Base-by-base conservation (phyloP, 2,113 vertebrate species). In the Aegotheles bennettii region DNA sequence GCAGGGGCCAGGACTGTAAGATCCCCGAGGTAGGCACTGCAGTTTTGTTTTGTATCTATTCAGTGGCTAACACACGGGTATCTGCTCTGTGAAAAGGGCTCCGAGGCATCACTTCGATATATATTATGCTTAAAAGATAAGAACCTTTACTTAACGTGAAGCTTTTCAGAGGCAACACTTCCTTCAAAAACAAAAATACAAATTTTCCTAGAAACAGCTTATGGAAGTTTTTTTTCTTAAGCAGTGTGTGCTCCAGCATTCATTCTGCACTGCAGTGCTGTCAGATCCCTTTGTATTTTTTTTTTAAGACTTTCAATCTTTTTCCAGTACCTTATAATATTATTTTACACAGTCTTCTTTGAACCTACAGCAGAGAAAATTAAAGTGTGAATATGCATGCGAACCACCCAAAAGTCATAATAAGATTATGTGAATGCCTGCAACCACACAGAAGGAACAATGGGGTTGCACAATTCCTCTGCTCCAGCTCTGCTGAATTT, bases 391-490 rank as follows among this genome's bases (percentile, higher is more conserved):
- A 82, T 65, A 89, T 24, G 43, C 64, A 91, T 17, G 42, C 0
- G 21, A 53, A 74, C 68, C 89, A 84, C 94, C 85, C 84, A 68
- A 93, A 84, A 88, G 79, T 76, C 76, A 75, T 93, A 95, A 90
- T 81, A 71, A 94, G 95, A 89, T 93, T 95, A 89, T 84, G 26
- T 23, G 74, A 93, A 53, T 38, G 79, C 88, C 71, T 96, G 88
- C 71, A 96, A 95, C 94, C 89, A 94, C 70, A 59, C 70, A 56
- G 89, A 70, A 79, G 89, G 67, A 96, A 96, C 94, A 96, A 91
- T 92, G 47, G 93, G 74, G 47, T 89, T 97, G 60, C 85, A 77
- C 65, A 94, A 84, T 76, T 89, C 57, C 88, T 80, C 71, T 16
- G 51, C 59, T 70, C 88, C 38, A 33, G 90, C 5, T 0, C 29